Conservation (phyloP, 2,797 vertebrate genomes). For the Arvicola amphibius region DNA sequence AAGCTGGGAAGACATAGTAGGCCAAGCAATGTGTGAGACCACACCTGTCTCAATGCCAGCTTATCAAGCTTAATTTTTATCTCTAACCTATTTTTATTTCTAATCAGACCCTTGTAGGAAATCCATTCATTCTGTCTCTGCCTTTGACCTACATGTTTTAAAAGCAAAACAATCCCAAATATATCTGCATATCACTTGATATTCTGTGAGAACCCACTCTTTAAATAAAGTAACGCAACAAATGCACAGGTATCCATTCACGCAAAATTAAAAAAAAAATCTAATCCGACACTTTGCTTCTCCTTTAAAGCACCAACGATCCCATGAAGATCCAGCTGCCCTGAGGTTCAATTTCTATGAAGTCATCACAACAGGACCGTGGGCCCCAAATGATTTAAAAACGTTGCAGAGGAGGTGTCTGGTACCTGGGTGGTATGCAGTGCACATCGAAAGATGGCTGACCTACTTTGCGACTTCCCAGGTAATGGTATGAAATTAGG, state of each 20-base stretch:
- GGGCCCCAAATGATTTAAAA: constrained; percentile 90
- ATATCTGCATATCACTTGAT: not conserved
- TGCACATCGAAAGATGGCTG: constrained; percentile 96
- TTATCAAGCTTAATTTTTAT: not conserved
- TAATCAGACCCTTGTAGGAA: not conserved
- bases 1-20: not conserved
- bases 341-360: constrained; percentile 95
- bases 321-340: constrained; percentile 94
- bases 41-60: not conserved
- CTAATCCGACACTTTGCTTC: not conserved
- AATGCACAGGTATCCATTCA: not conserved
- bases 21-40: no score
- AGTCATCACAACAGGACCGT: constrained; percentile 92
- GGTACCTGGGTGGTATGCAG: constrained; percentile 93
- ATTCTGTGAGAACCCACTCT: not conserved
- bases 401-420: constrained; percentile 94
- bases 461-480: constrained; percentile 93
- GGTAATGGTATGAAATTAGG: constrained; percentile 85
- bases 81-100: not conserved
- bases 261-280: not conserved
- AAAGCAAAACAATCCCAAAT: not conserved
- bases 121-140: not conserved
- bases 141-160: not conserved
- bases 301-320: constrained; percentile 93
- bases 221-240: not conserved